Evolutionary conservation across 2,888 invertebrate species (phyloP).

Genomic region (Heliconius ismenius): DNA sequence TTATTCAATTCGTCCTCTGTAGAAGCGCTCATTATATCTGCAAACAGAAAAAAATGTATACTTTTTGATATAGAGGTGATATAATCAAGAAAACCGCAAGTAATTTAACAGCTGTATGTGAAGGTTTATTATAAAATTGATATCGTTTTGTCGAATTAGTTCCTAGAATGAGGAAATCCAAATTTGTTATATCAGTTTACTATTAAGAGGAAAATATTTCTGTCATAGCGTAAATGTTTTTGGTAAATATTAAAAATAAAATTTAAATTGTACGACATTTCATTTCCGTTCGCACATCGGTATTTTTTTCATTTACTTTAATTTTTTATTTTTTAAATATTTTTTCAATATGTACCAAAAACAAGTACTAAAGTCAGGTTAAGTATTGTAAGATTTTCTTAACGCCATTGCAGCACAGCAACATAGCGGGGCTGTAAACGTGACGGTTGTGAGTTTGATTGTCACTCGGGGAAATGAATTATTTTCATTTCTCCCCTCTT

Average conservation of each 20-base stretch:
- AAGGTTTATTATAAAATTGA: conserved; percentile 11
- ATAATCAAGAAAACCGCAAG: conserved; percentile 19
- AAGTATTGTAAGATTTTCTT: too few relatives aligned
- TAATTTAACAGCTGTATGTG: conserved; percentile 22
- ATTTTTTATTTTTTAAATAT: too few relatives aligned
- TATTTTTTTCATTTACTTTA: too few relatives aligned
- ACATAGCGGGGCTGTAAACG: too few relatives aligned
- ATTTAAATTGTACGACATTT: too few relatives aligned
- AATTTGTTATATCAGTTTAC: background rate
- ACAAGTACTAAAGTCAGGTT: too few relatives aligned
- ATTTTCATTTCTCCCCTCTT: background rate
- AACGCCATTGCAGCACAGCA: too few relatives aligned
- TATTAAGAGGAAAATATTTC: background rate
- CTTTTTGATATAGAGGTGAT: background rate
- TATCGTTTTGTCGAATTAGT: background rate
- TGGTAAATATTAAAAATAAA: too few relatives aligned
- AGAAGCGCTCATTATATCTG: conserved; percentile 56
- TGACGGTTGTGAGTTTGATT: background rate
- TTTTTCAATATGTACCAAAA: too few relatives aligned
- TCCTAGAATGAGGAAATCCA: conserved; percentile 2
- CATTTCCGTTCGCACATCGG: too few relatives aligned
- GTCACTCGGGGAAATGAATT: background rate
- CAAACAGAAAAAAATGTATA: conserved; percentile 36
- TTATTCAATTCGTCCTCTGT: conserved; percentile 59
- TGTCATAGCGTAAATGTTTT: background rate